A percentile compares a stretch with the other conserved stretches of the same genome.
Evolutionary conservation across 2,888 invertebrate genomes (phyloP).

Genomic region (Alentia gelatinosa): DNA sequence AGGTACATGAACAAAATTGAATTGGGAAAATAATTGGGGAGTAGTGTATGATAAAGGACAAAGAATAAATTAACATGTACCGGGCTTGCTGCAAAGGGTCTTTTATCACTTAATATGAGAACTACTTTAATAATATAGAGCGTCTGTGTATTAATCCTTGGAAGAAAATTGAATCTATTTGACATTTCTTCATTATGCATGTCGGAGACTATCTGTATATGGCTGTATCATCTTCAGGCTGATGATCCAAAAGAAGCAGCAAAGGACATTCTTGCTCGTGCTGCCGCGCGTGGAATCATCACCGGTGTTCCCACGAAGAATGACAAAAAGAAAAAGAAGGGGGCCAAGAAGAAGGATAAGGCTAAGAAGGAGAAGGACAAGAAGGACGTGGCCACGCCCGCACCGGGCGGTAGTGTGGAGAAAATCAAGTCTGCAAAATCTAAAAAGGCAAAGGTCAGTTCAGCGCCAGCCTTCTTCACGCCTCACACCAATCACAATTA

Average conservation of each 20-base stretch:
- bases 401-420: neutral
- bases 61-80: no score
- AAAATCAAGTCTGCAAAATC: neutral
- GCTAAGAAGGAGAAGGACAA: slow-evolving; percentile 33
- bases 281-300: slow-evolving; percentile 70
- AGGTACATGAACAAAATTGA: no score
- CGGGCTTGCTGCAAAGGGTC: no score
- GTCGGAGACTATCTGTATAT: no score
- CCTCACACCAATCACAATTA: neutral
- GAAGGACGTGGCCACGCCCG: neutral
- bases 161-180: no score
- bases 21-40: no score
- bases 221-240: slow-evolving; percentile 71
- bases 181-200: no score
- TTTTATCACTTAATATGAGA: no score
- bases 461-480: neutral
- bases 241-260: slow-evolving; percentile 74
- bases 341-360: slow-evolving; percentile 40
- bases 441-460: slow-evolving; percentile 34
- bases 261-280: slow-evolving; percentile 73
- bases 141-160: no score
- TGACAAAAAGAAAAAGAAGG: slow-evolving; percentile 50
- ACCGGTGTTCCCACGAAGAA: slow-evolving; percentile 53
- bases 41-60: no score
- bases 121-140: no score